These are phyloP conservation scores for Heliconius himera DNA, from an alignment of 1,140 invertebrate species.

Conservation along the genomic window DNA sequence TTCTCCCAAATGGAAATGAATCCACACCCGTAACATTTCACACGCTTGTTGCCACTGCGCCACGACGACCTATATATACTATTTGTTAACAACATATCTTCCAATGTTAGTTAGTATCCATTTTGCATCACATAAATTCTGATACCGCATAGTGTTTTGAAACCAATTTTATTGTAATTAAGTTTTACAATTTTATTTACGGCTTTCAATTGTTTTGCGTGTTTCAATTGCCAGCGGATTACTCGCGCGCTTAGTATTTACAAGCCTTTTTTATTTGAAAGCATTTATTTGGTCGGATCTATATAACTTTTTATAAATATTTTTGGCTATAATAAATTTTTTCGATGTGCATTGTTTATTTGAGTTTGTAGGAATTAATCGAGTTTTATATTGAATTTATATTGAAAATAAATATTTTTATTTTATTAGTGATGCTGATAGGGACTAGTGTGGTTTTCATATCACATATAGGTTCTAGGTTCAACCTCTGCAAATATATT, in stretches of 20 bases:
- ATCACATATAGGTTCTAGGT: too few relatives aligned
- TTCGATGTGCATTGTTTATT: not conserved
- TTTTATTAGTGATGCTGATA: not conserved
- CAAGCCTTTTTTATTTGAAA: not conserved
- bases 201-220: constrained; percentile 1
- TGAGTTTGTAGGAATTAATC: not conserved
- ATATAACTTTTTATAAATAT: constrained; percentile 12
- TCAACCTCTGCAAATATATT: not conserved
- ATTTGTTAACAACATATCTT: not conserved
- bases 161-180: not conserved
- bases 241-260: constrained; percentile 9
- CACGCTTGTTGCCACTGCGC: too few relatives aligned
- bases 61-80: too few relatives aligned
- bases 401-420: not conserved
- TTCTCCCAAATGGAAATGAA: too few relatives aligned
- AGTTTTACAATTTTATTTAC: constrained; percentile 11
- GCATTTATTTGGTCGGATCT: not conserved
- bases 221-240: constrained; percentile 12
- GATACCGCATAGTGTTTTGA: not conserved
- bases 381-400: not conserved
- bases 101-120: not conserved
- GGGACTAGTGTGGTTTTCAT: not conserved
- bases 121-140: not conserved
- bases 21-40: too few relatives aligned
- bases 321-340: constrained; percentile 12